Percentiles rank a stretch among this genome's conserved stretches.
phyloP scores from a whole-genome alignment of 2,797 vertebrate genomes.

The Strix occidentalis region DNA sequence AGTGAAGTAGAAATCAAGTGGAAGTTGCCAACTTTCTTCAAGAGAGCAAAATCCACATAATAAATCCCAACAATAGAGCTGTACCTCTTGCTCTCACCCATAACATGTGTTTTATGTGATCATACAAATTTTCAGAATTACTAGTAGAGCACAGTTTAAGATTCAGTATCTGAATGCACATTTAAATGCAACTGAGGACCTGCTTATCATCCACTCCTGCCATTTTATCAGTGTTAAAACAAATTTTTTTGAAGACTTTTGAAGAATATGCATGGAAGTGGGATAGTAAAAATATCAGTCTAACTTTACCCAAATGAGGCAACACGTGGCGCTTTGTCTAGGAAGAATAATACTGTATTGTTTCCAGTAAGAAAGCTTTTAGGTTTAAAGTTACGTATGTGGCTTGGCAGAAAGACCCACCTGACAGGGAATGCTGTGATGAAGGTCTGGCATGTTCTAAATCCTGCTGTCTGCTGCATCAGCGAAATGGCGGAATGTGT shows the following conservation, averaged over 20 bases:
- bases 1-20: not conserved
- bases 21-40: not conserved
- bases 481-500: not conserved
- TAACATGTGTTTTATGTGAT: not conserved
- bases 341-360: not conserved
- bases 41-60: not conserved
- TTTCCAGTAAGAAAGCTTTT: not conserved
- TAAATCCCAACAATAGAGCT: not conserved
- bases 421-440: not conserved
- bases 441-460: not conserved
- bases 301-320: not conserved
- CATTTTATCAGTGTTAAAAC: not conserved
- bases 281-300: not conserved
- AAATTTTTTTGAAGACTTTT: not conserved
- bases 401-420: not conserved
- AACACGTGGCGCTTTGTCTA: not conserved
- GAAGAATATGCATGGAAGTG: not conserved
- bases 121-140: not conserved
- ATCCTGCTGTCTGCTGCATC: slow-evolving; percentile 10
- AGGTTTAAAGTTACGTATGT: not conserved
- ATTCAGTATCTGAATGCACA: not conserved
- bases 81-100: not conserved
- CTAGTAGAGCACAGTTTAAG: not conserved
- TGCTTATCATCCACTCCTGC: not conserved
- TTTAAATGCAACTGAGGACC: not conserved